A percentile compares a stretch with the other conserved stretches of the same genome.
These are phyloP conservation scores for Bombus vancouverensis DNA, from an alignment of 1,140 invertebrate species.

Conservation along the genomic window DNA sequence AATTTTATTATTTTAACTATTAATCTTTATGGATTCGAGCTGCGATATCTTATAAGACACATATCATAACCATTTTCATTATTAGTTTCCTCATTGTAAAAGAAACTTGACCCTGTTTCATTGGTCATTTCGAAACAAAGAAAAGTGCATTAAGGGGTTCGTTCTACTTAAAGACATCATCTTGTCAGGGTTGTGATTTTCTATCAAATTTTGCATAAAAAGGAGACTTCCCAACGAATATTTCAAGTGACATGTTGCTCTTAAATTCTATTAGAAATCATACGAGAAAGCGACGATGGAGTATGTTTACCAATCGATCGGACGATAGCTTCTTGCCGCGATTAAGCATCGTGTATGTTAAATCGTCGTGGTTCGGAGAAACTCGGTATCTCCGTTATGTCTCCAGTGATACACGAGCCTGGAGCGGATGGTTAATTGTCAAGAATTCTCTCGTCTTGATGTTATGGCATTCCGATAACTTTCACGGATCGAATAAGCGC, in stretches of 20 bases:
- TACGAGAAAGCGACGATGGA: conserved; percentile 1
- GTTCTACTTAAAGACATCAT: neutral
- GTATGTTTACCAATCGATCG: conserved; percentile 41
- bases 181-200: neutral
- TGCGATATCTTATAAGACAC: too few relatives aligned
- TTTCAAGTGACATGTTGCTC: neutral
- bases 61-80: too few relatives aligned
- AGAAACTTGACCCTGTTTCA: too few relatives aligned
- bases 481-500: conserved; percentile 42
- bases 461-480: conserved; percentile 67
- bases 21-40: too few relatives aligned
- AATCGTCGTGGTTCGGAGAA: conserved; percentile 62
- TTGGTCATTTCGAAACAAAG: too few relatives aligned
- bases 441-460: conserved; percentile 57
- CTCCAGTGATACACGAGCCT: conserved; percentile 69
- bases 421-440: conserved; percentile 69
- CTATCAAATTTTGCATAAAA: neutral
- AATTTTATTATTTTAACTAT: too few relatives aligned
- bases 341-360: conserved; percentile 67
- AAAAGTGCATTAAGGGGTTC: neutral
- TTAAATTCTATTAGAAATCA: neutral
- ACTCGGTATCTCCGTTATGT: conserved; percentile 63
- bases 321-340: conserved; percentile 38
- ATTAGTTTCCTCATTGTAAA: too few relatives aligned
- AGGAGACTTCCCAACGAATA: neutral